phyloP scores from a whole-genome alignment of 2,113 vertebrate species.

The Campylomormyrus tamandua region DNA sequence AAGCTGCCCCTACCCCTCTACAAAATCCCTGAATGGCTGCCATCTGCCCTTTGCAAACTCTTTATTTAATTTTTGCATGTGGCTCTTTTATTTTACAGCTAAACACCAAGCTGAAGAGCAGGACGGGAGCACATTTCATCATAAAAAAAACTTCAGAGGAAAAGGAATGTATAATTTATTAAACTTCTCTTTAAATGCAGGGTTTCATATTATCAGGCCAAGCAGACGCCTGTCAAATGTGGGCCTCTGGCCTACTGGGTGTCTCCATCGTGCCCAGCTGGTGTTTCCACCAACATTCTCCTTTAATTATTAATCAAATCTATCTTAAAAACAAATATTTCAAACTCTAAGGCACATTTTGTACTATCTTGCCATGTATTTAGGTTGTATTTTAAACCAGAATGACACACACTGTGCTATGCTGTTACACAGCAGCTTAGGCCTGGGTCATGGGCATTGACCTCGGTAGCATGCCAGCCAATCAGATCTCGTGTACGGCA shows the following conservation, averaged over 20 bases:
- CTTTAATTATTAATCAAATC: not conserved
- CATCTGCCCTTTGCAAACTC: not conserved
- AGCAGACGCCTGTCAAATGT: not conserved
- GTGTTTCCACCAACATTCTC: not conserved
- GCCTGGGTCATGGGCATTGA: not conserved
- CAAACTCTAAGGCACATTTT: not conserved
- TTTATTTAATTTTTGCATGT: not conserved
- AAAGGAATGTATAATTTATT: not conserved
- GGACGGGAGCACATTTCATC: not conserved
- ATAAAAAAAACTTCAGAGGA: not conserved
- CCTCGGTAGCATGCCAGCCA: not conserved
- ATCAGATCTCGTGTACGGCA: not conserved
- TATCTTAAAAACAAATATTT: not conserved
- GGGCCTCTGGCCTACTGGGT: not conserved
- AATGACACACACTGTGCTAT: not conserved
- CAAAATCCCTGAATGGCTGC: not conserved
- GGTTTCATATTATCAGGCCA: not conserved
- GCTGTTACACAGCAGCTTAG: not conserved
- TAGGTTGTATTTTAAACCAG: not conserved
- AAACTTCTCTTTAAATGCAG: not conserved
- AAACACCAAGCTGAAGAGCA: not conserved
- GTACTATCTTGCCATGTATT: not conserved
- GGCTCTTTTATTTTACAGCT: not conserved
- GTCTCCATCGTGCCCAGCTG: not conserved
- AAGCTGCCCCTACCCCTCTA: not conserved